These are phyloP conservation scores for Neodiprion pinetum DNA, from an alignment of 1,140 invertebrate genomes.

Conservation along the genomic window DNA sequence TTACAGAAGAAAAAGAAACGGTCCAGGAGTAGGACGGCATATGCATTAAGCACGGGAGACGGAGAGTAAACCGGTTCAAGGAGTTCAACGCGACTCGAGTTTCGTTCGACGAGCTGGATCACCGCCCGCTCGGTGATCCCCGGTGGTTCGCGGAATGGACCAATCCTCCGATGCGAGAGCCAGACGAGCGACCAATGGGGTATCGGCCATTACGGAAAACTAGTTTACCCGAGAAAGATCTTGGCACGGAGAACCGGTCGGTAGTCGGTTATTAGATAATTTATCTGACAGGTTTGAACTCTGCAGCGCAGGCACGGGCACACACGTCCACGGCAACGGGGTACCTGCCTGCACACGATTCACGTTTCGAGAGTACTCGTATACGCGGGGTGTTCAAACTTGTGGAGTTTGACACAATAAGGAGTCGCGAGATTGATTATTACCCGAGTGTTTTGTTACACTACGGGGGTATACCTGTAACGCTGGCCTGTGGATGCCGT, in stretches of 20 bases:
- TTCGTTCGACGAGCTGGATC: conserved; percentile 11
- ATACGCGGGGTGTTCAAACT: too few species aligned
- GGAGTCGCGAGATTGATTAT: too few species aligned
- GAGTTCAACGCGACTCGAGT: conserved; percentile 25
- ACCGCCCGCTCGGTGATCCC: neutral
- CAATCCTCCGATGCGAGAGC: neutral
- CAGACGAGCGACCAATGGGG: conserved; percentile 18
- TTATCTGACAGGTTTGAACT: conserved; percentile 29
- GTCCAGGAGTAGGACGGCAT: neutral
- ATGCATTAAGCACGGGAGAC: conserved; percentile 29
- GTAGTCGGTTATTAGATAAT: conserved; percentile 29
- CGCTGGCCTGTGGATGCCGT: too few species aligned
- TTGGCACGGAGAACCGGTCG: conserved; percentile 22
- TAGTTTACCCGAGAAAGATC: conserved; percentile 14
- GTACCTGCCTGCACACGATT: too few species aligned
- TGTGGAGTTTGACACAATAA: too few species aligned
- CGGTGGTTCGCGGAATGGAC: neutral
- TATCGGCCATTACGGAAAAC: conserved; percentile 20
- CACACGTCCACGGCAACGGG: too few species aligned
- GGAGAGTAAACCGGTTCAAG: conserved; percentile 24
- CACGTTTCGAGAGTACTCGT: too few species aligned
- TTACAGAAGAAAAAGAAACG: neutral
- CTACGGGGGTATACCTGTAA: too few species aligned
- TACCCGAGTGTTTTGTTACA: too few species aligned
- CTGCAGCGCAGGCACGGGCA: neutral